A percentile compares a stretch with the other conserved stretches of the same genome.
Evolutionary conservation across 2,888 invertebrate species (phyloP).

Genomic region (Torymus aiolomorphi): DNA sequence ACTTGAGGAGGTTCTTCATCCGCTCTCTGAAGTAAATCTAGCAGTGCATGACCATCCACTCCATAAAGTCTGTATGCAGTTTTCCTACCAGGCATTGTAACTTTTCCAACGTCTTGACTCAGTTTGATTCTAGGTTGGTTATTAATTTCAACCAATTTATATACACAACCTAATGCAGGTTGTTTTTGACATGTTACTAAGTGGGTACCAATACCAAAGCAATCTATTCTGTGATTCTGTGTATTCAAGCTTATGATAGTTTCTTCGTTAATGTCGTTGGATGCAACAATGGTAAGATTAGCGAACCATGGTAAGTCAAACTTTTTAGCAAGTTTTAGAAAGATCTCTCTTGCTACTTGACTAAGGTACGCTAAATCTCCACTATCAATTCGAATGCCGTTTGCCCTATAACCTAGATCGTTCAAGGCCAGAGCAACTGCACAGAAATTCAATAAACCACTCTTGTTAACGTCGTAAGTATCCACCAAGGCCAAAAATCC

Average conservation of each 20-base stretch:
- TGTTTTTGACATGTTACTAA: constrained; percentile 98
- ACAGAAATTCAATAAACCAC: constrained; percentile 97
- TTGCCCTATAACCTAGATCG: constrained; percentile 91
- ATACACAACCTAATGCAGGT: constrained; percentile 98
- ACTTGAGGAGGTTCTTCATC: constrained; percentile 86
- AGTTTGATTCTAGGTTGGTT: constrained; percentile 94
- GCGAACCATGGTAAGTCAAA: constrained; percentile 92
- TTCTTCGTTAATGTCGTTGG: constrained; percentile 99
- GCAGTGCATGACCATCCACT: constrained; percentile 90
- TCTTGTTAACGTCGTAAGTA: constrained; percentile 98
- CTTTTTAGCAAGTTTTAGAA: constrained; percentile 85
- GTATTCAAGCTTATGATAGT: constrained; percentile 98
- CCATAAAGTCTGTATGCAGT: constrained; percentile 86
- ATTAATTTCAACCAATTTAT: constrained; percentile 97
- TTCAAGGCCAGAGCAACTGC: constrained; percentile 94
- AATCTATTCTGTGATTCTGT: constrained; percentile 97
- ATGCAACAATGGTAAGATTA: constrained; percentile 92
- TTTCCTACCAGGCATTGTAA: constrained; percentile 97
- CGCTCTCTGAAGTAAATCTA: constrained; percentile 92
- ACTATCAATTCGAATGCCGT: constrained; percentile 96
- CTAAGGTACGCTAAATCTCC: constrained; percentile 98
- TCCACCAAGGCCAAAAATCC: constrained; percentile 97
- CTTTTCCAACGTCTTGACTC: constrained; percentile 97
- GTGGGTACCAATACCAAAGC: constrained; percentile 99
- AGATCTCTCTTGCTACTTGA: constrained; percentile 88